Conservation (phyloP, 2,888 invertebrate genomes). For the Apotomis turbidana region DNA sequence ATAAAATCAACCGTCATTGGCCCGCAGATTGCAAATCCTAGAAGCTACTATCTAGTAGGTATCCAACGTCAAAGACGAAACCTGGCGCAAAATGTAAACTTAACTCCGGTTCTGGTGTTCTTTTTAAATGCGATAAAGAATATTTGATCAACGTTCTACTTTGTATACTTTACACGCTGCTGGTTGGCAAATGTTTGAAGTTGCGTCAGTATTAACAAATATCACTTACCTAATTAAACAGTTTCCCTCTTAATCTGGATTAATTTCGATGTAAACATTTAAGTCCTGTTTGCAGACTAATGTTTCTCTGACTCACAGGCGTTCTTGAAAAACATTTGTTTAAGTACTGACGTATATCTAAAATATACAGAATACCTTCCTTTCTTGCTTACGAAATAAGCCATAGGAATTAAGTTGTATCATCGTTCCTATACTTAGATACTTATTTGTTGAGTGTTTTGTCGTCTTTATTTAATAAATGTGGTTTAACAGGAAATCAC, state of each 20-base stretch:
- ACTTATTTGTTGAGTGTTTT: conserved; percentile 19
- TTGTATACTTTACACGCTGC: conserved; percentile 12
- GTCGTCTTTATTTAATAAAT: conserved; percentile 42
- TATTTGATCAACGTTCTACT: conserved; percentile 24
- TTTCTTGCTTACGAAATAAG: conserved; percentile 28
- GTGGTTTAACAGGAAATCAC: conserved; percentile 34
- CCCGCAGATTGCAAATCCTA: too few species aligned
- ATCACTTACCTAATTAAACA: conserved; percentile 12
- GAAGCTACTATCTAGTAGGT: too few species aligned
- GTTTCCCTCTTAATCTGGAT: conserved; percentile 24
- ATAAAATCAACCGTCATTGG: too few species aligned
- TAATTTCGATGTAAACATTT: conserved; percentile 9
- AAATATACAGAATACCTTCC: not conserved
- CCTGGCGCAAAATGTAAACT: not conserved
- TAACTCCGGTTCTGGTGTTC: not conserved
- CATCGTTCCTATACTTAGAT: conserved; percentile 20
- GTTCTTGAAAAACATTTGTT: conserved; percentile 20
- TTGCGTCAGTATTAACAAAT: conserved; percentile 25
- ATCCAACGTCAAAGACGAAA: not conserved
- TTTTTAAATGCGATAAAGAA: conserved; percentile 13
- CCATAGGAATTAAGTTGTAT: conserved; percentile 28
- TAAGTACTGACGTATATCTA: not conserved
- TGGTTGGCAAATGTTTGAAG: conserved; percentile 30
- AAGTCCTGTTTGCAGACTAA: conserved; percentile 12
- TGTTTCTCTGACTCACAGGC: conserved; percentile 19